Base-by-base conservation (phyloP, 2,888 invertebrate species). In the Mimachlamys varia region DNA sequence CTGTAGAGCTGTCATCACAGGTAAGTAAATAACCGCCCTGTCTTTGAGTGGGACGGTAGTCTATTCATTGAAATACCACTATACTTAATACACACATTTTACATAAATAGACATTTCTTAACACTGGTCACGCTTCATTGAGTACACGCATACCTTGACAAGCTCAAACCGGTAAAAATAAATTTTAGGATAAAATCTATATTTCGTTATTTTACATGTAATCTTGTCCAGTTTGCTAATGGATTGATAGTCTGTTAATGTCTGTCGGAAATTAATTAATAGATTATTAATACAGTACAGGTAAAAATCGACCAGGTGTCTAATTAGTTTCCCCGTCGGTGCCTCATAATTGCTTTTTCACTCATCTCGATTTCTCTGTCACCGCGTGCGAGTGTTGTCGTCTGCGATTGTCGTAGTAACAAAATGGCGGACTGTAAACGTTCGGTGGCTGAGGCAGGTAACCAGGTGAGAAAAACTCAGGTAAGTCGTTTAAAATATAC, bases 291-390 rank as follows among this genome's bases (percentile, higher is more conserved):
- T 76, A 76, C 27, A 0, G 33, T 12, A 76, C 33, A 76, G 76
- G 76, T 33, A 76, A 22, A 76, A 13, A 76, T 76, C 76, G 76
- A 76, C 17, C 76, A 33, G 12, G 76, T 76, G 76, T 33, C 15
- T 76, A 76, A 76, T 76, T 76, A 76, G 76, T 76, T 76, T 76
- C 76, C 76, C 76, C 17, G 76, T 76, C 33, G 33, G 76, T 76
- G 76, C 76, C 76, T 76, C 76, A 33, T 76, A 76, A 76, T 76
- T 76, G 27, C 33, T 33, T 33, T 76, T 76, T 76, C 76, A 76
- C 76, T 76, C 76, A 76, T 76, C 76, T 76, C 76, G 76, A 76
- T 76, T 76, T 76, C 76, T 76, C 76, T 76, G 76, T 76, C 76
- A 76, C 76, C 76, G 76, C 76, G 76, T 76, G 76, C 15, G 76